Evolutionary conservation across 2,888 invertebrate genomes (phyloP).

Genomic region (Cistogaster globosa): DNA sequence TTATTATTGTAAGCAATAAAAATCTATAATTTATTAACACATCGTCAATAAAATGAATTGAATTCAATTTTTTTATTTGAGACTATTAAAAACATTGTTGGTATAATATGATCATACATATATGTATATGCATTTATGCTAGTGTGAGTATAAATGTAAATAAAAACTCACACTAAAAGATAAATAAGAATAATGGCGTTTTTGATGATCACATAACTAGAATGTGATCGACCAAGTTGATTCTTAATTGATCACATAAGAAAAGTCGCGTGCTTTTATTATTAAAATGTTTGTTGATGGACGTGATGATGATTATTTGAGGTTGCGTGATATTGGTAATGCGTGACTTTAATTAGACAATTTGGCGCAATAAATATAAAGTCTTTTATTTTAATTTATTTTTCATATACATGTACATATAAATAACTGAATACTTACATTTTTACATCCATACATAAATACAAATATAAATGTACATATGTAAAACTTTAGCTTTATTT

Average conservation of each 20-base stretch:
- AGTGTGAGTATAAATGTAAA: conserved; percentile 7
- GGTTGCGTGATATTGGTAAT: conserved; percentile 63
- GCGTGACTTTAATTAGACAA: conserved; percentile 78
- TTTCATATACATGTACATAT: background rate
- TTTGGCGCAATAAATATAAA: conserved; percentile 64
- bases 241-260: conserved; percentile 67
- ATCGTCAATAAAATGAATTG: conserved; percentile 66
- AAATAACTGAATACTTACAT: background rate
- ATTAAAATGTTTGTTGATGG: conserved; percentile 49
- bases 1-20: conserved; percentile 56
- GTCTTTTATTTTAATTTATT: conserved; percentile 14
- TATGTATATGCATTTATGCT: too few species aligned
- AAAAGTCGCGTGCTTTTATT: conserved; percentile 72
- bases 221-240: conserved; percentile 41
- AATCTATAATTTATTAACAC: conserved; percentile 63
- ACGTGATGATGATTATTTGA: conserved; percentile 42
- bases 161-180: conserved; percentile 26
- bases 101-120: background rate
- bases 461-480: too few species aligned
- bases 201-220: conserved; percentile 53
- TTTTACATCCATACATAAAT: too few species aligned
- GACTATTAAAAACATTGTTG: conserved; percentile 39
- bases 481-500: background rate
- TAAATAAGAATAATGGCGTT: conserved; percentile 36
- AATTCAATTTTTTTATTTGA: conserved; percentile 56